These are phyloP conservation scores for Nanger granti DNA, from an alignment of 2,113 vertebrate genomes.

Conservation along the genomic window DNA sequence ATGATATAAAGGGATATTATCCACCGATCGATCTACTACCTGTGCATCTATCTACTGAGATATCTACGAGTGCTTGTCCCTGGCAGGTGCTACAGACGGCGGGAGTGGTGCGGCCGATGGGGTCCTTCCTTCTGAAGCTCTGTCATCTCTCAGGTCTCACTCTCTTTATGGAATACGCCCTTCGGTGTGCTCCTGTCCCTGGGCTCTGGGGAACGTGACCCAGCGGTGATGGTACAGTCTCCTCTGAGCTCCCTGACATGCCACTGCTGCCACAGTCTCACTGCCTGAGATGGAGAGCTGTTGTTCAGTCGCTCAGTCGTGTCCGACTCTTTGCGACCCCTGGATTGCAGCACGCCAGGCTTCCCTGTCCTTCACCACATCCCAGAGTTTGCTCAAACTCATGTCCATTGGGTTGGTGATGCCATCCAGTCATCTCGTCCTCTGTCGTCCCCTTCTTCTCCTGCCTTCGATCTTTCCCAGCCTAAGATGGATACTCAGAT, in stretches of 20 bases:
- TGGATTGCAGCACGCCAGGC: not conserved
- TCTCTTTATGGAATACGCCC: not conserved
- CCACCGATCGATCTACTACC: not conserved
- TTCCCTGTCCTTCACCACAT: not conserved
- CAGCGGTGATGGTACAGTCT: not conserved
- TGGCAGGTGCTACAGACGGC: not conserved
- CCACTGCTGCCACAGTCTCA: not conserved
- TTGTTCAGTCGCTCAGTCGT: fast-evolving
- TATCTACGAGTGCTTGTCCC: not conserved
- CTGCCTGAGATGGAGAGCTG: not conserved
- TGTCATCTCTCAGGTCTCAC: not conserved
- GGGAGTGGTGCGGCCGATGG: not conserved
- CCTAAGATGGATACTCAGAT: not conserved
- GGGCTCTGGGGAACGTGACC: not conserved
- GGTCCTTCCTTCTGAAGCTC: not conserved
- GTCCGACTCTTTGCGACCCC: not conserved
- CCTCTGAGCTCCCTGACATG: not conserved
- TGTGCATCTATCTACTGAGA: not conserved
- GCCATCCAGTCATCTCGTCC: not conserved
- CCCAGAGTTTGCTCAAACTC: not conserved
- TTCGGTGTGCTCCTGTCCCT: not conserved
- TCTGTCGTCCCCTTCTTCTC: not conserved
- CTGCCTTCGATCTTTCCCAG: not conserved
- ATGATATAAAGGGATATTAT: not conserved
- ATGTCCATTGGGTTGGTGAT: not conserved